Conservation (phyloP, 2,888 invertebrate genomes). For the Trissonchulus sp. region DNA sequence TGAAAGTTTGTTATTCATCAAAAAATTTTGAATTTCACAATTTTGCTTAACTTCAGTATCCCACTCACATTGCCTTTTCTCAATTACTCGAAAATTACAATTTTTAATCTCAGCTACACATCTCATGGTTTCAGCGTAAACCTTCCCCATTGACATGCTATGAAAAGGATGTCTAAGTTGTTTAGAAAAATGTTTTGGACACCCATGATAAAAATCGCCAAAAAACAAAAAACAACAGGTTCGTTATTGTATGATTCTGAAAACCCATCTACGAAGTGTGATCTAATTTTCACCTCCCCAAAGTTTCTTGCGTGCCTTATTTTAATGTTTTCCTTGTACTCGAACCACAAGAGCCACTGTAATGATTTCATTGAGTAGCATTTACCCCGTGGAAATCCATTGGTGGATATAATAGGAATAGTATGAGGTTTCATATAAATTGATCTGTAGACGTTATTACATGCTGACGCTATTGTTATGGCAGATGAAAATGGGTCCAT, state of each 20-base stretch:
- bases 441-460: not conserved
- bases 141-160: too few relatives aligned
- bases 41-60: not conserved
- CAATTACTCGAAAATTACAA: not conserved
- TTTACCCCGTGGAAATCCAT: too few relatives aligned
- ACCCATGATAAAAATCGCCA: too few relatives aligned
- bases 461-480: slow-evolving; percentile 6
- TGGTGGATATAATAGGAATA: not conserved
- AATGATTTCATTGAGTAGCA: not conserved
- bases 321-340: not conserved
- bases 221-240: too few relatives aligned
- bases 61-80: not conserved
- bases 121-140: too few relatives aligned
- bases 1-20: too few relatives aligned
- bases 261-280: slow-evolving; percentile 10
- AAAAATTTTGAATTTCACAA: slow-evolving; percentile 34
- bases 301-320: not conserved
- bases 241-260: not conserved
- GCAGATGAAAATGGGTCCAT: not conserved
- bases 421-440: not conserved
- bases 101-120: too few relatives aligned
- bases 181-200: too few relatives aligned
- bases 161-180: too few relatives aligned
- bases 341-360: not conserved
- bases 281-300: slow-evolving; percentile 3